Base-by-base conservation (phyloP, 2,797 vertebrate genomes). In the Acipenser oxyrinchus region DNA sequence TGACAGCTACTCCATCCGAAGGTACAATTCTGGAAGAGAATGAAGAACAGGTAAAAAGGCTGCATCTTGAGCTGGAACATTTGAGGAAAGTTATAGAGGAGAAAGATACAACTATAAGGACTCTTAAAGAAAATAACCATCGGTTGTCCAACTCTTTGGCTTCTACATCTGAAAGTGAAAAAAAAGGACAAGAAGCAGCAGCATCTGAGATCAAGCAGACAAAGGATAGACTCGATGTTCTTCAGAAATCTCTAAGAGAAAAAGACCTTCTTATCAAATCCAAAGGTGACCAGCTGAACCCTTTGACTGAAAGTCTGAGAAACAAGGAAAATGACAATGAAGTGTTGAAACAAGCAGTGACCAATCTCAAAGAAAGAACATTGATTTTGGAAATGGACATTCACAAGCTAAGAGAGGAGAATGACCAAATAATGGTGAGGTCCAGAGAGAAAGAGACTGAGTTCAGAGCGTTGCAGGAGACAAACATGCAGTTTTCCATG, bases 191-290 rank as follows among this genome's bases (percentile, higher is more conserved):
- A 0, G 86, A 85, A 0, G 92, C 89, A 69, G 79, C 89, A 10
- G 77, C 84, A 4, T 84, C 85, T 10, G 91, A 92, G 80, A 76
- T 92, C 49, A 86, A 74, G 64, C 85, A 86, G 65, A 74, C 90
- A 0, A 85, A 77, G 71, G 93, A 93, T 64, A 90, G 86, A 66
- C 83, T 91, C 1, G 95, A 94, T 5, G 70, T 88, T 2, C 77
- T 98, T 15, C 95, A 96, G 74, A 92, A 90, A 51, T 92, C 93
- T 0, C 87, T 95, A 63, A 86, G 88, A 73, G 97, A 99, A 75
- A 99, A 99, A 78, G 97, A 99, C 78, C 83, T 99, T 68, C 81
- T 99, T 66, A 97, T 99, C 84, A 98, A 99, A 85, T 91, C 88
- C 71, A 96, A 94, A 85, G 93, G 95, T 6, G 96, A 99, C 77